A percentile compares a stretch with the other conserved stretches of the same genome.
These are phyloP conservation scores for Micropoecilia bifurca DNA, from an alignment of 2,797 vertebrate species.

Conservation along the genomic window DNA sequence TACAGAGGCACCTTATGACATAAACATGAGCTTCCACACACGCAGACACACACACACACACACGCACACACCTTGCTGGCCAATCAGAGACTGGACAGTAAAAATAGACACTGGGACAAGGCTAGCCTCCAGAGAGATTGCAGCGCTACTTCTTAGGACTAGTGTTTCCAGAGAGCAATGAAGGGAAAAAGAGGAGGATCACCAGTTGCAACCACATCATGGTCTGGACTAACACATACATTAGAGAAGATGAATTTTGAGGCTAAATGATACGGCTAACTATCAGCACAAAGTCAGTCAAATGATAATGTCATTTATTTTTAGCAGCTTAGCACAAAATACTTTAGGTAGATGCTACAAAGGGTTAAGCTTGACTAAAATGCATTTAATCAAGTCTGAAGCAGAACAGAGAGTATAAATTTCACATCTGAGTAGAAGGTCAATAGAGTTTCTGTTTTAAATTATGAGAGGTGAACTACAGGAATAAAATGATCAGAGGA, in stretches of 20 bases:
- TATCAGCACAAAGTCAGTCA: neutral
- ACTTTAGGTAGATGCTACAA: slow-evolving; percentile 5
- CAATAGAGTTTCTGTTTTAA: slow-evolving; percentile 38
- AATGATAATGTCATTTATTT: neutral
- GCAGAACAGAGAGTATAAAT: slow-evolving; percentile 18
- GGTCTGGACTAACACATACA: slow-evolving; percentile 25
- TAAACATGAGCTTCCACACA: slow-evolving; percentile 61
- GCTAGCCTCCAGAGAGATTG: slow-evolving; percentile 67
- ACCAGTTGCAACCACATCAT: slow-evolving; percentile 30
- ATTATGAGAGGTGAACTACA: slow-evolving; percentile 31
- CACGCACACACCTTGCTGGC: slow-evolving; percentile 62
- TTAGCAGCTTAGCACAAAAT: slow-evolving; percentile 8
- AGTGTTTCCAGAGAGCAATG: slow-evolving; percentile 49
- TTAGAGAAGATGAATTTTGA: slow-evolving; percentile 11
- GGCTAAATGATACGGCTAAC: neutral
- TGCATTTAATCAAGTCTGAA: slow-evolving; percentile 26
- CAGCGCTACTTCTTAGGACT: slow-evolving; percentile 59
- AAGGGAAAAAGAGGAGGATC: slow-evolving; percentile 11
- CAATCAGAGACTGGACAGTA: slow-evolving; percentile 73
- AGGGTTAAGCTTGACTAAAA: slow-evolving; percentile 17
- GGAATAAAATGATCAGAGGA: slow-evolving; percentile 30
- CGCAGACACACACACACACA: too few species aligned
- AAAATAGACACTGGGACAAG: slow-evolving; percentile 74
- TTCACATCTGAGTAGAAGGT: slow-evolving; percentile 35
- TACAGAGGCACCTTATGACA: slow-evolving; percentile 77